These are phyloP conservation scores for Arvicanthis niloticus DNA, from an alignment of 2,113 vertebrate species.

Conservation along the genomic window DNA sequence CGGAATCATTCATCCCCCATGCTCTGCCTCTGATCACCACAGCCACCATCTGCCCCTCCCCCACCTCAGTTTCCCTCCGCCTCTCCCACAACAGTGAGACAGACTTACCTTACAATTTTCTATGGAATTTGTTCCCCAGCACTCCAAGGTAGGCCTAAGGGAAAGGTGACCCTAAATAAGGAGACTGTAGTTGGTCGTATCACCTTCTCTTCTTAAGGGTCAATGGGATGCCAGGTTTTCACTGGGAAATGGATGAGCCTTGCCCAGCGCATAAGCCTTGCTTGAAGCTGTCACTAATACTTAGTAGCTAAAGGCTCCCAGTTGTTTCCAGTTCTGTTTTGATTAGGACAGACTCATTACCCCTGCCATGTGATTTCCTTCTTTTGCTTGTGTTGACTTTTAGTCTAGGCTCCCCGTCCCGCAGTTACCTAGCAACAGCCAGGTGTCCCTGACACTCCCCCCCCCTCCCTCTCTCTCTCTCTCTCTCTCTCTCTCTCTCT, in stretches of 20 bases:
- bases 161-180: background rate
- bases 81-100: background rate
- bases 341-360: background rate
- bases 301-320: rapidly evolving
- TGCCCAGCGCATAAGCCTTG: background rate
- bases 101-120: background rate
- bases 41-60: background rate
- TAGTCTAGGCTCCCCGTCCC: too few species aligned
- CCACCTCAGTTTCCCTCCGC: background rate
- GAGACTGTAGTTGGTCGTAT: background rate
- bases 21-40: rapidly evolving
- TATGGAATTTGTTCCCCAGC: background rate
- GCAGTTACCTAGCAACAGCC: too few species aligned
- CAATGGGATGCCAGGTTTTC: background rate
- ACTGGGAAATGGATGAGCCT: rapidly evolving
- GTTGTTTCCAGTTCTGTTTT: rapidly evolving
- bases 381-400: background rate
- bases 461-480: too few species aligned
- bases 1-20: background rate
- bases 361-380: background rate
- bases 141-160: background rate
- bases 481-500: too few species aligned
- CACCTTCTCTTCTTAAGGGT: background rate
- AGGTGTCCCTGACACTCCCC: too few species aligned
- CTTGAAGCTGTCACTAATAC: background rate